Percentiles rank a stretch among this genome's conserved stretches.
Evolutionary conservation across 2,113 vertebrate species (phyloP).

Genomic region (Natator depressus): DNA sequence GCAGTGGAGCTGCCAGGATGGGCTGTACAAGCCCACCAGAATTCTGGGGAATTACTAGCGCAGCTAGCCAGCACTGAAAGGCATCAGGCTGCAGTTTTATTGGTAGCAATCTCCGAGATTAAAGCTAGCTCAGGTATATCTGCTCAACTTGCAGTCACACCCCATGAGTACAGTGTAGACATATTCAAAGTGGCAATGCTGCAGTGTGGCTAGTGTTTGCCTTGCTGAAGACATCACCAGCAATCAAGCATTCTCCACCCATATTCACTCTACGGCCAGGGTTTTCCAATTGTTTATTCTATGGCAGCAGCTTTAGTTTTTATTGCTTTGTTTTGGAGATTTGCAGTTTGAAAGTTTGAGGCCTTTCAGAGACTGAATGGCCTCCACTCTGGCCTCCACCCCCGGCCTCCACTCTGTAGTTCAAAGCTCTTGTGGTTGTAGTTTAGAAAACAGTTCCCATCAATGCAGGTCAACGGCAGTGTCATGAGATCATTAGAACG

Average conservation of each 20-base stretch:
- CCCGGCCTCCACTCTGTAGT: not conserved
- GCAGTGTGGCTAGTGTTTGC: not conserved
- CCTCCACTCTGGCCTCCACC: not conserved
- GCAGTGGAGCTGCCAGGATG: not conserved
- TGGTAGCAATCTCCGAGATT: not conserved
- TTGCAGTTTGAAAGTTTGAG: not conserved
- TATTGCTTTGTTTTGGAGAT: not conserved
- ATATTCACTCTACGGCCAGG: not conserved
- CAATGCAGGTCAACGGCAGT: not conserved
- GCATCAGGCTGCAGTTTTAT: not conserved
- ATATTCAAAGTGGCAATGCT: not conserved
- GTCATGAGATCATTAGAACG: not conserved
- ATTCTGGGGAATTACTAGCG: not conserved
- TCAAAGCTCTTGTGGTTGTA: not conserved
- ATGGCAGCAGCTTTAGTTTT: not conserved
- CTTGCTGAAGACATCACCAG: not conserved
- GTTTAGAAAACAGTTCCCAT: slow-evolving; percentile 6
- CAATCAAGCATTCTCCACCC: not conserved
- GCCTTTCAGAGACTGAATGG: not conserved
- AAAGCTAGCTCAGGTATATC: not conserved
- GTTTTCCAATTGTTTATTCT: not conserved
- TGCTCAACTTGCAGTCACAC: not conserved
- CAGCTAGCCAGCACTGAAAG: not conserved
- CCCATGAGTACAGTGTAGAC: not conserved
- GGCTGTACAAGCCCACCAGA: not conserved